phyloP scores from a whole-genome alignment of 2,888 invertebrate genomes.

The Eupeodes luniger region DNA sequence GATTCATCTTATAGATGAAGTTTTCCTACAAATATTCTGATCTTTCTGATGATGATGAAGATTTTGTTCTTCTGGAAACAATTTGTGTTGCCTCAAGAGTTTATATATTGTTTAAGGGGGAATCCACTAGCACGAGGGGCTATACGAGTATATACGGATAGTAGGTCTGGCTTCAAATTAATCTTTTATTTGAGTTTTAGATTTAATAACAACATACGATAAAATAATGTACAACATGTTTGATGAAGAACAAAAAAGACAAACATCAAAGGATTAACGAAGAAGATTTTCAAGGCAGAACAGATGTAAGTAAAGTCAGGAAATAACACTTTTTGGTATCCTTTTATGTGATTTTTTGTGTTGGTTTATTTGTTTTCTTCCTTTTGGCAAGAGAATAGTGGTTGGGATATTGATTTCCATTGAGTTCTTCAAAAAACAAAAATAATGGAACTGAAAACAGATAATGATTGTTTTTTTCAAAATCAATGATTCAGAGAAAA shows the following conservation, averaged over 20 bases:
- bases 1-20: slow-evolving; percentile 5
- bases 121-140: no score
- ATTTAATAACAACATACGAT: slow-evolving; percentile 43
- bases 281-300: background rate
- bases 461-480: no score
- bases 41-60: background rate
- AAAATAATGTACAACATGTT: background rate
- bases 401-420: no score
- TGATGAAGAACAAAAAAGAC: background rate
- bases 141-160: background rate
- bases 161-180: slow-evolving; percentile 28
- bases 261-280: slow-evolving; percentile 12
- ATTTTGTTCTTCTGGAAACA: slow-evolving; percentile 3
- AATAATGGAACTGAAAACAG: no score
- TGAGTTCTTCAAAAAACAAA: no score
- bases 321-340: no score
- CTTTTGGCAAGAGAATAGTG: no score
- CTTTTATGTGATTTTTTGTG: no score
- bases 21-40: background rate
- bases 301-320: background rate
- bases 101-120: slow-evolving; percentile 13
- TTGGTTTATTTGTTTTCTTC: no score
- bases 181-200: slow-evolving; percentile 52
- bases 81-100: slow-evolving; percentile 16
- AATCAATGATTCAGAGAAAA: no score